Percentiles rank a stretch among this genome's conserved stretches.
These are phyloP conservation scores for Diphyllodes magnificus DNA, from an alignment of 2,113 vertebrate species.

Conservation along the genomic window DNA sequence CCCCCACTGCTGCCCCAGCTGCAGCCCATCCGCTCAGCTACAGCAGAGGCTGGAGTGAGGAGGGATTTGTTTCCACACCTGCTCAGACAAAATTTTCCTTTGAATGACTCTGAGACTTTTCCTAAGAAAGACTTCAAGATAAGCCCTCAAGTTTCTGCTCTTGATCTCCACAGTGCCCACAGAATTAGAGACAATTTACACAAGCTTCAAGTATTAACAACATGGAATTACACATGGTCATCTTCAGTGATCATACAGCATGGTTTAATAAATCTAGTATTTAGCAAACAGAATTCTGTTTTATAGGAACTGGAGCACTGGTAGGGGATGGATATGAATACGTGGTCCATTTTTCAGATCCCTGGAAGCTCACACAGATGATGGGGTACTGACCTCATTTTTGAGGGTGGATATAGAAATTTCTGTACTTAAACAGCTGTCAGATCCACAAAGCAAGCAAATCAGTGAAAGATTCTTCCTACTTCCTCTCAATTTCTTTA, in stretches of 20 bases:
- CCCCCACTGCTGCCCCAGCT: background rate
- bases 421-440: background rate
- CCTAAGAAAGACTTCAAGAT: background rate
- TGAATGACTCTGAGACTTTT: background rate
- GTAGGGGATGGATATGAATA: background rate
- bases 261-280: background rate
- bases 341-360: background rate
- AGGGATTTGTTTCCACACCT: background rate
- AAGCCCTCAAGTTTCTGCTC: background rate
- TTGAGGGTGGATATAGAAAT: background rate
- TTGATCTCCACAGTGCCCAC: background rate
- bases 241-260: background rate
- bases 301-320: background rate
- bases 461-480: background rate
- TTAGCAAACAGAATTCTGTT: background rate
- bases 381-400: background rate
- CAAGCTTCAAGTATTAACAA: background rate
- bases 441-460: background rate
- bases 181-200: background rate
- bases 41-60: background rate
- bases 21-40: accelerated
- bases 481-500: background rate
- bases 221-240: background rate
- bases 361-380: background rate
- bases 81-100: background rate